Percentiles rank a stretch among this genome's conserved stretches.
Conservation (phyloP, 2,797 vertebrate genomes). For the Hypotaenidia okinawae region DNA sequence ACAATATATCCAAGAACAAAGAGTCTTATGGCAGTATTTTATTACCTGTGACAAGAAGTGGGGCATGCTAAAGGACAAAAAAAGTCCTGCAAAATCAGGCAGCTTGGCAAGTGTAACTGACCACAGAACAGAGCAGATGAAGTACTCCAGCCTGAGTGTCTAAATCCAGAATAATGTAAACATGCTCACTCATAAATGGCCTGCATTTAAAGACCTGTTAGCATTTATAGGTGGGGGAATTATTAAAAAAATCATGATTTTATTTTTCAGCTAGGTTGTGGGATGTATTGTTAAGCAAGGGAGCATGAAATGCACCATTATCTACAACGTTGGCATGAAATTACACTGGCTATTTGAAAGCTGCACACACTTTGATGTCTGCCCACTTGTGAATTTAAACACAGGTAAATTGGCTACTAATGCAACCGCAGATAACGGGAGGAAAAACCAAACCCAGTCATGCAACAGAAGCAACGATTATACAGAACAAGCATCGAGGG, state of each 20-base stretch:
- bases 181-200: neutral
- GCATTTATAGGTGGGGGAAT: neutral
- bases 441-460: neutral
- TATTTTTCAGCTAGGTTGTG: neutral
- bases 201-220: neutral
- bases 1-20: neutral
- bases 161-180: neutral
- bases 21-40: neutral
- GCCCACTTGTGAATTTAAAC: neutral
- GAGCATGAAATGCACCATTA: fast-evolving
- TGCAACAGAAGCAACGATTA: neutral
- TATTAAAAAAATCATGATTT: neutral
- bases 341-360: fast-evolving
- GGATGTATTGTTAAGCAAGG: neutral
- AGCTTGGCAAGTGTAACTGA: neutral
- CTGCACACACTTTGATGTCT: neutral
- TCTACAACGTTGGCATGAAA: neutral
- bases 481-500: neutral
- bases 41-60: neutral
- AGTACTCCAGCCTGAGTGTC: neutral
- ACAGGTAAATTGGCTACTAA: neutral
- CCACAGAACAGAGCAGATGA: neutral
- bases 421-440: neutral
- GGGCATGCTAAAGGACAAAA: neutral
- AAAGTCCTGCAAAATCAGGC: neutral